Percentiles rank a stretch among this genome's conserved stretches.
Evolutionary conservation across 2,113 vertebrate genomes (phyloP).

Genomic region (Lanius collurio): DNA sequence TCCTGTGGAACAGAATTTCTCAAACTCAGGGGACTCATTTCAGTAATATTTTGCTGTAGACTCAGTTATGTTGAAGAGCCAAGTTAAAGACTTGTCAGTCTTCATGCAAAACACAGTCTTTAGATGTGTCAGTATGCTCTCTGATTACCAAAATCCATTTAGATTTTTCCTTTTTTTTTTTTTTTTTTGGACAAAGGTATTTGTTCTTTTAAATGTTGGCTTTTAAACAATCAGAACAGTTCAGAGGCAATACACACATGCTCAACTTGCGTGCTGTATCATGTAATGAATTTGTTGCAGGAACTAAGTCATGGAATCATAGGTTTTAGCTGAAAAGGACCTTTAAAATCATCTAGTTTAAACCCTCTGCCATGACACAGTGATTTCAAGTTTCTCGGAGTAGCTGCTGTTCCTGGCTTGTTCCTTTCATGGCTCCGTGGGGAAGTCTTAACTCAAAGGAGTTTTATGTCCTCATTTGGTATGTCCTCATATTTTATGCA

Average conservation of each 20-base stretch:
- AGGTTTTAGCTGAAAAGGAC: not conserved
- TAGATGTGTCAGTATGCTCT: not conserved
- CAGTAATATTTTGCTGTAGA: not conserved
- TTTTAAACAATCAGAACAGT: not conserved
- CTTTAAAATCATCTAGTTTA: not conserved
- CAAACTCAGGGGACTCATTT: not conserved
- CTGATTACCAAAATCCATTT: not conserved
- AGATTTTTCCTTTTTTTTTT: not conserved
- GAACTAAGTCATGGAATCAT: not conserved
- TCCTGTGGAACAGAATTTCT: not conserved
- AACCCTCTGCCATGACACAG: not conserved
- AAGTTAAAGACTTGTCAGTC: not conserved
- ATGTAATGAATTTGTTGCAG: not conserved
- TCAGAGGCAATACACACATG: not conserved
- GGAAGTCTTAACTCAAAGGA: not conserved
- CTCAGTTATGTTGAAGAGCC: not conserved
- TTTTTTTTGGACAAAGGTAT: not conserved
- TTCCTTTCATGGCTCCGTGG: not conserved
- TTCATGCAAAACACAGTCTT: not conserved
- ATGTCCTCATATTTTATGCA: not conserved
- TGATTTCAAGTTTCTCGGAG: not conserved
- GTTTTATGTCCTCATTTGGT: not conserved
- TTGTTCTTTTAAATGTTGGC: not conserved
- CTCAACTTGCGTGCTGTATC: rapidly evolving
- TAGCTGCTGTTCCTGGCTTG: not conserved